Conservation (phyloP, 2,888 invertebrate genomes). For the Amblyteles armatorius region DNA sequence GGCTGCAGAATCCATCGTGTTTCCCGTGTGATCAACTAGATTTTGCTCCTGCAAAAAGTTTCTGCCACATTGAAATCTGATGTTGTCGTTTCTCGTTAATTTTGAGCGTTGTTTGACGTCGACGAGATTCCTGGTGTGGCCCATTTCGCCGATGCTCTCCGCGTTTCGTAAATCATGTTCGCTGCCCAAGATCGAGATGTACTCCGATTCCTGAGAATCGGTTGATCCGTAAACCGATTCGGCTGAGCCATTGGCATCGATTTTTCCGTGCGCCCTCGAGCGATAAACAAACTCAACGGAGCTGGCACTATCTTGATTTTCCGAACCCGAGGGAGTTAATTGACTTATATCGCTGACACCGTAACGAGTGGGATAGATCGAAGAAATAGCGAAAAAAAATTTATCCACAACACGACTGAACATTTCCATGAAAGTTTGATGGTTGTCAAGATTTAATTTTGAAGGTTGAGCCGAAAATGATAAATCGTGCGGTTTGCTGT, state of each 20-base stretch:
- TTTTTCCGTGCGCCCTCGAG: conserved; percentile 39
- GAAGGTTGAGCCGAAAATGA: conserved; percentile 43
- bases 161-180: conserved; percentile 50
- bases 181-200: conserved; percentile 55
- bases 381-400: conserved; percentile 64
- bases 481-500: conserved; percentile 6
- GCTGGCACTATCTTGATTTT: conserved; percentile 51
- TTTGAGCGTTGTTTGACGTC: conserved; percentile 69
- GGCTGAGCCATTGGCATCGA: conserved; percentile 55
- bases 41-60: conserved; percentile 30
- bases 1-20: neutral
- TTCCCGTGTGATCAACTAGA: conserved; percentile 37
- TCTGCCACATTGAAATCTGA: conserved; percentile 49
- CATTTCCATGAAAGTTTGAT: conserved; percentile 55
- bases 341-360: conserved; percentile 25
- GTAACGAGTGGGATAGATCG: conserved; percentile 57
- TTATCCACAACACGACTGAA: conserved; percentile 63
- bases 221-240: conserved; percentile 63
- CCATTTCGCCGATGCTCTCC: conserved; percentile 18
- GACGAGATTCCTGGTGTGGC: conserved; percentile 13
- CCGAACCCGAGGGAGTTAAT: conserved; percentile 15
- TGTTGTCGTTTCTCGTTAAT: conserved; percentile 70
- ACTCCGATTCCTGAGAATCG: conserved; percentile 64
- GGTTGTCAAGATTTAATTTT: conserved; percentile 10
- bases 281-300: conserved; percentile 66